Conservation (phyloP, 2,888 invertebrate genomes). For the Tricholauxania praeusta region DNA sequence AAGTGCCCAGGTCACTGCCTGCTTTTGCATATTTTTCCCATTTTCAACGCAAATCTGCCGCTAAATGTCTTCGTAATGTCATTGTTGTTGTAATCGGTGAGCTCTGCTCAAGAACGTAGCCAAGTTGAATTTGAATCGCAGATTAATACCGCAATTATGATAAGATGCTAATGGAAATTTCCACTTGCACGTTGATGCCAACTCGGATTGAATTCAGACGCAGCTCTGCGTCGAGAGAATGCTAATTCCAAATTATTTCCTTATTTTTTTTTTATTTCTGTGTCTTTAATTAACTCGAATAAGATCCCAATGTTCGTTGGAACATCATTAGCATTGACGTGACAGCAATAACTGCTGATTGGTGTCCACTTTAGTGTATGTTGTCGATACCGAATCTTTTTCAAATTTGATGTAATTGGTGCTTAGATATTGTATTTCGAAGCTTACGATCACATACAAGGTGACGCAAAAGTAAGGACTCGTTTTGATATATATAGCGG, state of each 20-base stretch:
- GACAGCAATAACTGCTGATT: not conserved
- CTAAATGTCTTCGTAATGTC: slow-evolving; percentile 29
- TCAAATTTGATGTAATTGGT: no score
- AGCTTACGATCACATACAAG: no score
- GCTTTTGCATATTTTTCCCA: slow-evolving; percentile 48
- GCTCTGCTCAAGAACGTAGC: slow-evolving; percentile 26
- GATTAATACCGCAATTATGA: slow-evolving; percentile 60
- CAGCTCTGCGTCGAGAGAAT: not conserved
- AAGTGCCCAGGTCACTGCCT: not conserved
- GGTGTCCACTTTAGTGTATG: no score
- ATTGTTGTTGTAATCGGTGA: not conserved
- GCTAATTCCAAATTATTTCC: slow-evolving; percentile 26
- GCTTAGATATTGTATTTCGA: no score
- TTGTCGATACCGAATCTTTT: no score
- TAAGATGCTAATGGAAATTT: slow-evolving; percentile 60
- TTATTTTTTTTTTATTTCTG: not conserved
- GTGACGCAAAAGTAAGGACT: no score
- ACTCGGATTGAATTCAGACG: not conserved
- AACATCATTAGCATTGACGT: slow-evolving; percentile 21
- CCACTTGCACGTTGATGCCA: slow-evolving; percentile 47
- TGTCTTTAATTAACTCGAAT: slow-evolving; percentile 25
- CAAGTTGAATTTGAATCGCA: slow-evolving; percentile 48
- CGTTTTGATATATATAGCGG: no score
- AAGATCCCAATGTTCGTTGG: not conserved
- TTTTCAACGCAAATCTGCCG: slow-evolving; percentile 48